Evolutionary conservation across 2,888 invertebrate species (phyloP).

Genomic region (Stenoptilia bipunctidactyla): DNA sequence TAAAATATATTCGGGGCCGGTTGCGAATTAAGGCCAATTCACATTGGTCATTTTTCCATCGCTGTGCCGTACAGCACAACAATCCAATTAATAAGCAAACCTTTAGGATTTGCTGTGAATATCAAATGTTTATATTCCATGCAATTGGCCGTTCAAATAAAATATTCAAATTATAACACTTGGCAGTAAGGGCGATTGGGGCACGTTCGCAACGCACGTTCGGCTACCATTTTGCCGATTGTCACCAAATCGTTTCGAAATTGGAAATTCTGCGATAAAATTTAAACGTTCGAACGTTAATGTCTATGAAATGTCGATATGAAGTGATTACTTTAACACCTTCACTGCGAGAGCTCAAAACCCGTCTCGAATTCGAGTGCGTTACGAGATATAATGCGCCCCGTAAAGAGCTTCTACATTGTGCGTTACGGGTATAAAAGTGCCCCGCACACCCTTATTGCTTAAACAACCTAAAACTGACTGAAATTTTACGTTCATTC

Average conservation of each 20-base stretch:
- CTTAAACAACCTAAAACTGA: too few species aligned
- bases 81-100: conserved; percentile 64
- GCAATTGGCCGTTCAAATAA: conserved; percentile 51
- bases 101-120: conserved; percentile 58
- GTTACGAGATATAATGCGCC: too few species aligned
- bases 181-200: conserved; percentile 31
- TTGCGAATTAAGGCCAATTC: conserved; percentile 53
- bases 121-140: conserved; percentile 49
- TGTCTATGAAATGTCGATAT: too few species aligned
- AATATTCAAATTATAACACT: conserved; percentile 57
- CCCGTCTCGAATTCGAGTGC: too few species aligned
- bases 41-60: conserved; percentile 46
- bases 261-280: conserved; percentile 3
- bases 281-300: too few species aligned
- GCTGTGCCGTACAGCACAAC: conserved; percentile 37
- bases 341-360: too few species aligned
- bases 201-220: conserved; percentile 20
- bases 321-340: too few species aligned
- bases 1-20: conserved; percentile 33
- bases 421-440: too few species aligned
- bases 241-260: conserved; percentile 14
- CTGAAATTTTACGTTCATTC: too few species aligned
- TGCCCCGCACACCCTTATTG: too few species aligned
- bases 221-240: conserved; percentile 8
- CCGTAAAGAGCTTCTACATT: too few species aligned